Percentiles rank a stretch among this genome's conserved stretches.
Conservation (phyloP, 1,140 invertebrate species). For the Plodia interpunctella region DNA sequence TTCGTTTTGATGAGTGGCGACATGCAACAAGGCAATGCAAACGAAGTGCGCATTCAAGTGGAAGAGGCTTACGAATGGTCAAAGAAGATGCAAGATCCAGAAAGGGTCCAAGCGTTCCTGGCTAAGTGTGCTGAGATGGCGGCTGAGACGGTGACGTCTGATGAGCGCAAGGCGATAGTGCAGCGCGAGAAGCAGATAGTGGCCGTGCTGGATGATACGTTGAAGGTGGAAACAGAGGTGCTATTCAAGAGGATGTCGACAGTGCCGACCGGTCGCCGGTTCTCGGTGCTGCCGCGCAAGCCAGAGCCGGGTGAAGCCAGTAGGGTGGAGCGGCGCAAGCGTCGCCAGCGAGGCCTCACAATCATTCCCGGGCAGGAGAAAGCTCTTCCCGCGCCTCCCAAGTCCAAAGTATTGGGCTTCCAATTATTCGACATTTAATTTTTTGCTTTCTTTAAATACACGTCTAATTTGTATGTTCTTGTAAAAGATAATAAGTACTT, state of each 20-base stretch:
- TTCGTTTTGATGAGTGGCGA: slow-evolving; percentile 73
- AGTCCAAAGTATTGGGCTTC: slow-evolving; percentile 49
- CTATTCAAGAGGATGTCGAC: slow-evolving; percentile 66
- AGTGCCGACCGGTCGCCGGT: slow-evolving; percentile 52
- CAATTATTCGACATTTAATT: slow-evolving; percentile 61
- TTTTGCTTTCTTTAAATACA: not conserved
- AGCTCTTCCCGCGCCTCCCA: slow-evolving; percentile 43
- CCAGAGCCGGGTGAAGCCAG: slow-evolving; percentile 27
- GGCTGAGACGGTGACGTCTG: slow-evolving; percentile 41
- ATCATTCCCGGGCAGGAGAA: slow-evolving; percentile 55
- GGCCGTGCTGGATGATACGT: slow-evolving; percentile 46
- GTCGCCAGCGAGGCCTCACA: slow-evolving; percentile 48
- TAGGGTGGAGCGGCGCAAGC: slow-evolving; percentile 38
- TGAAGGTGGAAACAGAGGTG: slow-evolving; percentile 48
- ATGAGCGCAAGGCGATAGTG: slow-evolving; percentile 56
- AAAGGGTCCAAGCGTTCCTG: slow-evolving; percentile 57
- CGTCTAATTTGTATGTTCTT: not conserved
- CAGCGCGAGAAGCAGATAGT: slow-evolving; percentile 58
- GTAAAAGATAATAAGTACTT: too few species aligned
- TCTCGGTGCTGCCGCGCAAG: slow-evolving; percentile 58
- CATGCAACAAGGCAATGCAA: slow-evolving; percentile 75
- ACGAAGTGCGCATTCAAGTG: slow-evolving; percentile 68
- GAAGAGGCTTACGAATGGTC: slow-evolving; percentile 65
- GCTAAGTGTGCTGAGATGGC: slow-evolving; percentile 60
- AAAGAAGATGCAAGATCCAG: slow-evolving; percentile 60